These are phyloP conservation scores for Chrysemys picta DNA, from an alignment of 2,113 vertebrate species.

Conservation along the genomic window DNA sequence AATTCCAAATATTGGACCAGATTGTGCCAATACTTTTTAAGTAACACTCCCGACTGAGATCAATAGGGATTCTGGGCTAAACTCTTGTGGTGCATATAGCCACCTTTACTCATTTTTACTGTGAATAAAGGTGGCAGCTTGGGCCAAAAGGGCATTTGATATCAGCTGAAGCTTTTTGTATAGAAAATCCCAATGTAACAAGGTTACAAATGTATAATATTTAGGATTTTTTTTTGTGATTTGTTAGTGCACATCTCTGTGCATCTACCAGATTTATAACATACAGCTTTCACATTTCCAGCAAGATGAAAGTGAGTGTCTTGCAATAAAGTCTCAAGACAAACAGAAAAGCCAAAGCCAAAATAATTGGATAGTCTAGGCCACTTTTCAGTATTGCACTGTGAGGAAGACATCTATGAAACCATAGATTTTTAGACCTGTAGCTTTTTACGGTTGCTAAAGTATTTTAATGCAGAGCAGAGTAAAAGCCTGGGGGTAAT, in stretches of 20 bases:
- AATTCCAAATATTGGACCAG: conserved; percentile 27
- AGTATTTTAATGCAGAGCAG: conserved; percentile 39
- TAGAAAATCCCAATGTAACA: not conserved
- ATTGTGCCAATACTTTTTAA: not conserved
- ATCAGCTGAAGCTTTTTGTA: not conserved
- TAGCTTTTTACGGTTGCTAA: conserved; percentile 20
- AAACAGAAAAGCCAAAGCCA: conserved; percentile 60
- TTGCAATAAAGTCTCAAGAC: conserved; percentile 53
- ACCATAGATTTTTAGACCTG: conserved; percentile 42
- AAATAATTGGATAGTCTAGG: conserved; percentile 30
- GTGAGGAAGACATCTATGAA: conserved; percentile 33
- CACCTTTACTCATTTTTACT: not conserved
- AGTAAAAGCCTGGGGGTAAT: conserved; percentile 19
- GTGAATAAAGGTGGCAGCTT: not conserved
- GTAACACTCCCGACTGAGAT: conserved; percentile 1
- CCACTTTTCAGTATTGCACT: conserved; percentile 50
- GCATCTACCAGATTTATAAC: conserved; percentile 52
- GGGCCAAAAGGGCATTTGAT: not conserved
- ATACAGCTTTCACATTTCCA: conserved; percentile 25
- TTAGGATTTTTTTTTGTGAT: conserved; percentile 25
- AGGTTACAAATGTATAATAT: conserved; percentile 39
- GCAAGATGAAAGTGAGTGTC: not conserved
- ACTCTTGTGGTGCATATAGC: conserved; percentile 5
- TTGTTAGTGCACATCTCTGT: conserved; percentile 24
- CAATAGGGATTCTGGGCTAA: conserved; percentile 12